These are phyloP conservation scores for Chrosomus eos DNA, from an alignment of 2,797 vertebrate genomes.

Conservation along the genomic window DNA sequence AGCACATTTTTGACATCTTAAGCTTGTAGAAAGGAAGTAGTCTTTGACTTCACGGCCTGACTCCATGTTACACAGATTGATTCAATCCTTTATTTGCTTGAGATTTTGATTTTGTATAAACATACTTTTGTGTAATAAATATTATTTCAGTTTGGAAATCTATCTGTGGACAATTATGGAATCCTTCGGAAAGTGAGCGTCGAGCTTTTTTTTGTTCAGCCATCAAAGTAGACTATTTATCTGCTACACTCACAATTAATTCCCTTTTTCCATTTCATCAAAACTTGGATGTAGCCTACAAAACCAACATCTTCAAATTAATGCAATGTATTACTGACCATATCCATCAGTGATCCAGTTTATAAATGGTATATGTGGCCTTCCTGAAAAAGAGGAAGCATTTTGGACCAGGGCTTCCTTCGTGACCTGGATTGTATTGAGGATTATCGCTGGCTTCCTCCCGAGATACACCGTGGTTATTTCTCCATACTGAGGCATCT, in stretches of 20 bases:
- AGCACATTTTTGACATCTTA: not conserved
- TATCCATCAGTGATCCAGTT: not conserved
- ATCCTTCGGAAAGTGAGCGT: too few relatives aligned
- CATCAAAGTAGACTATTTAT: too few relatives aligned
- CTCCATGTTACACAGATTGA: too few relatives aligned
- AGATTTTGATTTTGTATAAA: too few relatives aligned
- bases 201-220: too few relatives aligned
- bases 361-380: not conserved
- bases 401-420: slow-evolving; percentile 31
- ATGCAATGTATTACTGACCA: slow-evolving; percentile 5
- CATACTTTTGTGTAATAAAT: too few relatives aligned
- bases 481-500: slow-evolving; percentile 34
- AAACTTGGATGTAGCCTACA: not conserved
- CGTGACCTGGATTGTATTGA: slow-evolving; percentile 15
- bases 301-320: not conserved
- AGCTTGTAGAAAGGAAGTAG: not conserved
- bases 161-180: too few relatives aligned
- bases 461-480: not conserved
- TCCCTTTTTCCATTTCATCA: not conserved
- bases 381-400: slow-evolving; percentile 19
- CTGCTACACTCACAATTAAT: too few relatives aligned
- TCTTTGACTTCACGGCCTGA: not conserved
- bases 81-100: too few relatives aligned
- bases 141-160: too few relatives aligned
- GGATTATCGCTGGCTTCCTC: not conserved